A percentile compares a stretch with the other conserved stretches of the same genome.
phyloP scores from a whole-genome alignment of 2,113 vertebrate species.

The Phalacrocorax brasilianus region DNA sequence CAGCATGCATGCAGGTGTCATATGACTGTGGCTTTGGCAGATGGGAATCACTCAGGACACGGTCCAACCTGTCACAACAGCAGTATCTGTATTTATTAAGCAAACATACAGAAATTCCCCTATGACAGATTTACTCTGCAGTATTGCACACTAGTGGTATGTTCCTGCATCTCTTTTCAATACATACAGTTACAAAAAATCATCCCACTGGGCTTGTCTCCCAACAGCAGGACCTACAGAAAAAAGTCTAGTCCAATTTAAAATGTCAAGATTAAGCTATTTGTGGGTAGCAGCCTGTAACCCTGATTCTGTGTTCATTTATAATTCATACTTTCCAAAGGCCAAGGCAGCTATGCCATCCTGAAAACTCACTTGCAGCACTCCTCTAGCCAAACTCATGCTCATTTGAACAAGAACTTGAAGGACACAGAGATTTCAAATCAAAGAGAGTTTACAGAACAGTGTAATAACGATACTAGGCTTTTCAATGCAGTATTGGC shows the following conservation, averaged over 20 bases:
- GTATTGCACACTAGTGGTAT: background rate
- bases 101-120: background rate
- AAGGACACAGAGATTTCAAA: background rate
- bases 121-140: background rate
- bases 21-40: background rate
- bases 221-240: background rate
- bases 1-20: background rate
- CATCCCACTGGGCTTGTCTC: background rate
- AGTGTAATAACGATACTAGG: background rate
- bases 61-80: background rate
- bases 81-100: background rate
- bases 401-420: background rate
- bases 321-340: background rate
- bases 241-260: background rate
- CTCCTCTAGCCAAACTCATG: background rate
- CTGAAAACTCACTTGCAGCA: background rate
- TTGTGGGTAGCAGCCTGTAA: background rate
- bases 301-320: background rate
- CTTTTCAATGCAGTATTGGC: background rate
- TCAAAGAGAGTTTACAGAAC: background rate
- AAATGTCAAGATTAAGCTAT: background rate
- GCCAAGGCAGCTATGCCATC: background rate
- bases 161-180: background rate
- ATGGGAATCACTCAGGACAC: background rate
- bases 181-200: background rate